Evolutionary conservation across 2,888 invertebrate species (phyloP), one percentile per base, ranked within the genome.

Genomic region (Lasioglossum lativentre): DNA sequence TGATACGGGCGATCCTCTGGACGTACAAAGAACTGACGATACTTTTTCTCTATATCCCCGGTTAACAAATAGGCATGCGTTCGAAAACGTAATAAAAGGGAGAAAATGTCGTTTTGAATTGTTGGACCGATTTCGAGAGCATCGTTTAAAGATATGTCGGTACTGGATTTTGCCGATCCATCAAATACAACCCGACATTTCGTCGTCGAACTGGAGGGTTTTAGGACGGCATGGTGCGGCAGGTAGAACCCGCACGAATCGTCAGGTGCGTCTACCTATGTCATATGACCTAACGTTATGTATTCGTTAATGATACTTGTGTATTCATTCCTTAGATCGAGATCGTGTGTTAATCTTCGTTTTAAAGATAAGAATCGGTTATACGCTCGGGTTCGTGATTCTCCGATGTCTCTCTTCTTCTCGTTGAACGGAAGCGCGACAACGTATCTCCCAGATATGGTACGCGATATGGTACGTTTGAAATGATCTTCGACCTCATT

Each of bases 341-440:
- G 14, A 10, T 84, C n/a, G 0, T 16, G 68, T 0, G n/a, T 4
- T 0, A 81, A 2, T 47, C 40, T 71, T 0, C 71, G 47, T 23
- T 84, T 81, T 0, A 84, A 16, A 0, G 78, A 70, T 1, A 52
- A 1, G 8, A 84, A n/a, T 0, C 82, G 73, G 6, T 82, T 78
- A 0, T 78, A 8, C 0, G 82, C 75, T 4, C 1, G 19, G 0
- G 19, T 52, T 2, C 63, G 27, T 0, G 78, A 82, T 1, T 84
- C 74, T 1, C 82, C 78, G 2, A 84, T 52, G 0, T 52, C 47
- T 19, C 2, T 8, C 1, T 34, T 16, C 38, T 38, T 38, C 38
- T 38, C 38, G 38, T 38, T 38, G 38, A 38, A 38, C 38, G 5
- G 38, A 38, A 3, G 23, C 38, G 56, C 56, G 23, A 56, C 79